A percentile compares a stretch with the other conserved stretches of the same genome.
phyloP scores from a whole-genome alignment of 2,797 vertebrate species.

The Sebastes hopkinsi region DNA sequence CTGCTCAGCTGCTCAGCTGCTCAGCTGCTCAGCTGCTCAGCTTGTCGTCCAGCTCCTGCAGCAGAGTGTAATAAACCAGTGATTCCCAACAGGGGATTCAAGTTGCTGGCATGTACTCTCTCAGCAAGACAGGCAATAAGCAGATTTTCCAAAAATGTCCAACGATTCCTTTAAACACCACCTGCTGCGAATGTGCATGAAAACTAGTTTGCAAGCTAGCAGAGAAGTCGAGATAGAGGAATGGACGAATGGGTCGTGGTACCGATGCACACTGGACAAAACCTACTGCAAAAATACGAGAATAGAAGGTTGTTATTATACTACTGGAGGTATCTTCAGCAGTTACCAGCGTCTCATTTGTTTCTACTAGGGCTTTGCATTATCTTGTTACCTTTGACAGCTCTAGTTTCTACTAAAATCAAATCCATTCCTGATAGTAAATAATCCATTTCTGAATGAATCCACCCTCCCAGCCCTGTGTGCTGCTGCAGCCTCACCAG shows the following conservation, averaged over 20 bases:
- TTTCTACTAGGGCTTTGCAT: not conserved
- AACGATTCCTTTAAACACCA: not conserved
- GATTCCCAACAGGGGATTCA: not conserved
- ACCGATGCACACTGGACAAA: too few relatives aligned
- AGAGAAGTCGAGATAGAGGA: not conserved
- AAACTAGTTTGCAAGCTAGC: not conserved
- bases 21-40: not conserved
- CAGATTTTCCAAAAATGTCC: not conserved
- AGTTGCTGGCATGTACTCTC: not conserved
- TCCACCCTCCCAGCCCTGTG: not conserved
- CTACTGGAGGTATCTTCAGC: not conserved
- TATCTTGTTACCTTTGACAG: not conserved
- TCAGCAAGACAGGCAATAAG: not conserved
- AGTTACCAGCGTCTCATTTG: not conserved
- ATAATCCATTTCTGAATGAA: not conserved
- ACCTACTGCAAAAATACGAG: not conserved
- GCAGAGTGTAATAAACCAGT: not conserved
- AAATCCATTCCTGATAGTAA: not conserved
- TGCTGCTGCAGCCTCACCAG: slow-evolving; percentile 84
- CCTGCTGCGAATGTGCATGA: not conserved
- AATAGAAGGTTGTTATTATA: not conserved
- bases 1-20: not conserved
- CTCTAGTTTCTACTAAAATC: not conserved
- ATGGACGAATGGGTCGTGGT: not conserved
- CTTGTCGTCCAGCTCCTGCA: not conserved